Conservation (phyloP, 2,797 vertebrate genomes). For the Chrysolophus pictus region DNA sequence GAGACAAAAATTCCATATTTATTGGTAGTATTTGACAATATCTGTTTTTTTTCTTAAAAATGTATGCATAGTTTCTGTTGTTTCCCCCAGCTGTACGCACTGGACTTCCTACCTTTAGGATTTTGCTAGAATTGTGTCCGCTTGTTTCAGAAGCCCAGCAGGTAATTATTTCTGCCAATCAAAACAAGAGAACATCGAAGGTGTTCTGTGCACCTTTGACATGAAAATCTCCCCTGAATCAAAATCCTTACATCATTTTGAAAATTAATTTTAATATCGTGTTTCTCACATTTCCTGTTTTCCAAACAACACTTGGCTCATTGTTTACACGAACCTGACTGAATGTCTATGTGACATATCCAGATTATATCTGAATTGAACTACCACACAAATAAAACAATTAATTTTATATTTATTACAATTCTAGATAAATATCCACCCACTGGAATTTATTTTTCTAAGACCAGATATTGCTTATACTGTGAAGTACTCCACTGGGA, state of each 20-base stretch:
- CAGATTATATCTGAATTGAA: background rate
- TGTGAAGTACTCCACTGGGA: background rate
- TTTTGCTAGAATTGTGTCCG: background rate
- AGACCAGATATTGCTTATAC: background rate
- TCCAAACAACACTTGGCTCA: background rate
- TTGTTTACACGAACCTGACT: background rate
- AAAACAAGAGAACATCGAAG: background rate
- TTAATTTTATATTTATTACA: background rate
- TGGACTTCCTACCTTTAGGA: background rate
- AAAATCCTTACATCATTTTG: background rate
- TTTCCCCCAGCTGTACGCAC: background rate
- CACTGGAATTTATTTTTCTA: background rate
- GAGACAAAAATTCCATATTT: background rate
- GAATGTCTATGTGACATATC: background rate
- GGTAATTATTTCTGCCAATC: background rate
- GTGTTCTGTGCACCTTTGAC: background rate
- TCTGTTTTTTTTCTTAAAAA: background rate
- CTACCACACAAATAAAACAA: background rate
- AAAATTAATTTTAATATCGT: background rate
- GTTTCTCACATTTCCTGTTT: background rate
- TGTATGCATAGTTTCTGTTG: background rate
- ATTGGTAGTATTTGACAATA: background rate
- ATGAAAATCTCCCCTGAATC: background rate
- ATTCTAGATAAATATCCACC: background rate
- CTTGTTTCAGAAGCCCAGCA: background rate